A percentile compares a stretch with the other conserved stretches of the same genome.
Conservation (phyloP, 2,113 vertebrate species). For the Onychorhynchus coronatus region DNA sequence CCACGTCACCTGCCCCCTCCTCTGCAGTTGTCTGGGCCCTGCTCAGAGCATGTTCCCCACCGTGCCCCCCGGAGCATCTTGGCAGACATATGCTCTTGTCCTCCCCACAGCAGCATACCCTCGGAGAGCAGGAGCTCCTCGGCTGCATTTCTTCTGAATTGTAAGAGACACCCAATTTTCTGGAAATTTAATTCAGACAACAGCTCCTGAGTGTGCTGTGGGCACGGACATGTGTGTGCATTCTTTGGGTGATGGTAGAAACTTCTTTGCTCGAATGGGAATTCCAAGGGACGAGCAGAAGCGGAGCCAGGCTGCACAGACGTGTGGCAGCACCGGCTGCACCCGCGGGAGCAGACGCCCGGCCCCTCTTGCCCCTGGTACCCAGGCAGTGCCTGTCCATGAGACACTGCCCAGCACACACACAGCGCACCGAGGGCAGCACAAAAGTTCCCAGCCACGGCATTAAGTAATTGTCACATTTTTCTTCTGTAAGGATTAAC, state of each 20-base stretch:
- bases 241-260: not conserved
- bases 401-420: not conserved
- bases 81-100: not conserved
- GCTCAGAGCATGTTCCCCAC: fast-evolving
- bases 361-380: not conserved
- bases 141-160: not conserved
- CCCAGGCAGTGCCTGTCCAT: not conserved
- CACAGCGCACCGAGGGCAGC: not conserved
- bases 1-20: not conserved
- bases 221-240: not conserved
- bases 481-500: slow-evolving; percentile 71
- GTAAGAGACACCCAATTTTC: not conserved
- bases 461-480: slow-evolving; percentile 67
- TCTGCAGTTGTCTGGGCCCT: not conserved
- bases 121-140: not conserved
- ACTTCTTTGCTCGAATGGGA: not conserved
- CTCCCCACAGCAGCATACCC: fast-evolving
- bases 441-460: slow-evolving; percentile 31
- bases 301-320: not conserved
- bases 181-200: not conserved
- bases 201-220: not conserved
- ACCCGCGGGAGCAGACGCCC: fast-evolving
- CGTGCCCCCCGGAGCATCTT: not conserved
- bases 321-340: not conserved
- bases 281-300: not conserved